Percentiles rank a stretch among this genome's conserved stretches.
These are phyloP conservation scores for Lasioglossum villosulum DNA, from an alignment of 2,888 invertebrate species.

Conservation along the genomic window DNA sequence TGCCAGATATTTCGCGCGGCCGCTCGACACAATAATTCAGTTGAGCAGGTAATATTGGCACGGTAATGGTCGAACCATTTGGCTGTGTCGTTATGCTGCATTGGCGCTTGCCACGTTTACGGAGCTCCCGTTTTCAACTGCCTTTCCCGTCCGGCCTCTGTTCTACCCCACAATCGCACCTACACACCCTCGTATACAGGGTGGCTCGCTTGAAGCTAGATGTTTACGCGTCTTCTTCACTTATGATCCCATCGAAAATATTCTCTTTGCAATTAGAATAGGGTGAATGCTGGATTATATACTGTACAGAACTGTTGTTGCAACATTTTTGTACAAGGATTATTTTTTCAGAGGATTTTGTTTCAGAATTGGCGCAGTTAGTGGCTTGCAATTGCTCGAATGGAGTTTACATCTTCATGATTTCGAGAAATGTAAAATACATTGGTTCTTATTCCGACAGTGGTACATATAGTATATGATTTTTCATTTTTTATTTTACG, in stretches of 20 bases:
- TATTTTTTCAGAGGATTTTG: too few species aligned
- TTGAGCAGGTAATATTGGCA: constrained; percentile 80
- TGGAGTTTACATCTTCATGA: too few species aligned
- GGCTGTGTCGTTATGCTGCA: constrained; percentile 79
- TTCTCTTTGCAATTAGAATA: neutral
- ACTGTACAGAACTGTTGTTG: too few species aligned
- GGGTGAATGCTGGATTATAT: too few species aligned
- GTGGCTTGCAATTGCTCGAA: too few species aligned
- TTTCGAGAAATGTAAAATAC: too few species aligned
- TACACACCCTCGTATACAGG: constrained; percentile 10
- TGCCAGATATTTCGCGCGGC: constrained; percentile 79
- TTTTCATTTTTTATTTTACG: too few species aligned
- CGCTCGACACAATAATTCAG: constrained; percentile 80
- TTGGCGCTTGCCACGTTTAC: constrained; percentile 78
- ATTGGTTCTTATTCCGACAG: too few species aligned
- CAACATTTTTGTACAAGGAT: too few species aligned
- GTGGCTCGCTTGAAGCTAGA: neutral
- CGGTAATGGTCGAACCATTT: constrained; percentile 79
- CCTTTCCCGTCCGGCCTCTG: constrained; percentile 59
- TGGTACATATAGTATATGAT: too few species aligned
- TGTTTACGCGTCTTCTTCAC: neutral
- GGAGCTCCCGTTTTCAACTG: constrained; percentile 73
- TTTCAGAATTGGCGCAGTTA: too few species aligned
- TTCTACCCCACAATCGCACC: constrained; percentile 49
- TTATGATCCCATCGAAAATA: neutral